A percentile compares a stretch with the other conserved stretches of the same genome.
Conservation (phyloP, 1,140 invertebrate genomes). For the Microplitis mediator region DNA sequence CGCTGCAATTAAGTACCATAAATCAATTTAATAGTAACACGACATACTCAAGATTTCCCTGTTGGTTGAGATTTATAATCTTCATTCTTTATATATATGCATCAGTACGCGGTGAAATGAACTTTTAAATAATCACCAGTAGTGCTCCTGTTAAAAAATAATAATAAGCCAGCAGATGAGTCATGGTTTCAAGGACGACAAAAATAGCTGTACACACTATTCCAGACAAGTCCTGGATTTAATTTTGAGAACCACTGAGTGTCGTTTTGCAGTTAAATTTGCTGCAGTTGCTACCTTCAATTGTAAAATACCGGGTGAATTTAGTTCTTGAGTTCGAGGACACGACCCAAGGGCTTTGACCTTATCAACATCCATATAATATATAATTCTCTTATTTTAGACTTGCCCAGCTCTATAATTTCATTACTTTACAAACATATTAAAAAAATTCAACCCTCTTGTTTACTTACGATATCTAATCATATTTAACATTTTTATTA, state of each 20-base stretch:
- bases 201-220: neutral
- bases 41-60: neutral
- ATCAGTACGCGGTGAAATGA: neutral
- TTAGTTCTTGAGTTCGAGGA: conserved; percentile 36
- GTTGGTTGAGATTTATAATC: neutral
- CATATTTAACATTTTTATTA: conserved; percentile 15
- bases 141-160: neutral
- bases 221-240: neutral
- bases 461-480: conserved; percentile 34
- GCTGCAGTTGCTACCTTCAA: conserved; percentile 42
- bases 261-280: conserved; percentile 34
- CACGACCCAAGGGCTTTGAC: conserved; percentile 46
- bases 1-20: neutral
- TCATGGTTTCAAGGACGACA: neutral
- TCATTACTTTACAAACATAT: no score
- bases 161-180: no score
- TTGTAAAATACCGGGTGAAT: conserved; percentile 24
- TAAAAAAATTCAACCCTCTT: neutral
- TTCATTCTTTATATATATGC: neutral
- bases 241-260: conserved; percentile 43
- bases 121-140: neutral
- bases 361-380: conserved; percentile 15
- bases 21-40: neutral
- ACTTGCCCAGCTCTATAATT: neutral
- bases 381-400: neutral